Evolutionary conservation across 2,888 invertebrate species (phyloP).

Genomic region (Endomychus coccineus): DNA sequence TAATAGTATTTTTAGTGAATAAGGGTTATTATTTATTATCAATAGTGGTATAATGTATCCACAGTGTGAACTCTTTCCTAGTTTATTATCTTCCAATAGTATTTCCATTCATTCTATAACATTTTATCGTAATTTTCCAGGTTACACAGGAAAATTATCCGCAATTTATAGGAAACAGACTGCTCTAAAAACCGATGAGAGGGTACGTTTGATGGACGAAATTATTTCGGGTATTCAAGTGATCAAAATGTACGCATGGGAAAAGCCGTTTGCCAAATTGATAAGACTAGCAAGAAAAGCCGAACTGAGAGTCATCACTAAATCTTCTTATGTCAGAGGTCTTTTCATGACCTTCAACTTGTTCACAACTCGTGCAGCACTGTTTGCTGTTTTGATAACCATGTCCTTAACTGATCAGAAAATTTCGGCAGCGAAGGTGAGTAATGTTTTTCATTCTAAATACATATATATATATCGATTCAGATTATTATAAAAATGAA

Average conservation of each 20-base stretch:
- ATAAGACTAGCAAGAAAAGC: constrained; percentile 52
- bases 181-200: constrained; percentile 78
- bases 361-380: constrained; percentile 72
- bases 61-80: no score
- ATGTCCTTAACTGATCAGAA: constrained; percentile 58
- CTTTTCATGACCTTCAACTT: constrained; percentile 68
- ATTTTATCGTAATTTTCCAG: constrained; percentile 37
- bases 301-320: constrained; percentile 51
- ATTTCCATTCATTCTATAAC: no score
- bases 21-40: no score
- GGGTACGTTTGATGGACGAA: constrained; percentile 92
- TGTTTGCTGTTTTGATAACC: constrained; percentile 66
- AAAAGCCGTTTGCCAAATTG: constrained; percentile 59
- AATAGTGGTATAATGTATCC: no score
- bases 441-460: no score
- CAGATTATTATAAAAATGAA: no score
- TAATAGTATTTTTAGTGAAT: no score
- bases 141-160: constrained; percentile 57
- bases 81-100: no score
- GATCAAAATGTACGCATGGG: constrained; percentile 70
- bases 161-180: constrained; percentile 66
- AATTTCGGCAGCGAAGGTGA: constrained; percentile 65
- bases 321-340: constrained; percentile 57
- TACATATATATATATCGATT: no score
- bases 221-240: constrained; percentile 89